phyloP scores from a whole-genome alignment of 2,113 vertebrate species.

The Ceyx cyanopectus region DNA sequence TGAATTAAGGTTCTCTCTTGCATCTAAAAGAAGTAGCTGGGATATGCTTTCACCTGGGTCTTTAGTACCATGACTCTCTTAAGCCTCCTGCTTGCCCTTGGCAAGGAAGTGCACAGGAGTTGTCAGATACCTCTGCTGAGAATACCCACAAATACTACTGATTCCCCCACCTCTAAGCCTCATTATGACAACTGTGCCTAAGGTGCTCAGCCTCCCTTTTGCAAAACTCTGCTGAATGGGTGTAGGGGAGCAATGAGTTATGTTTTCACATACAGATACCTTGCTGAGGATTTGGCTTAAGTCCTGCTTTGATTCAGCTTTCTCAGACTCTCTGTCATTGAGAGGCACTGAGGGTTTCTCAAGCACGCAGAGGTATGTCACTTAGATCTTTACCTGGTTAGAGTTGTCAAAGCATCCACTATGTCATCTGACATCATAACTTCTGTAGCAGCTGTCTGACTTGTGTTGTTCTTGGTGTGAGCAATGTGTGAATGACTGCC shows the following conservation, averaged over 20 bases:
- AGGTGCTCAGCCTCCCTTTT: rapidly evolving
- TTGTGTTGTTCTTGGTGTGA: too few species aligned
- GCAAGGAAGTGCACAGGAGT: background rate
- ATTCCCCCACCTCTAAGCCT: background rate
- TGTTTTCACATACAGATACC: background rate
- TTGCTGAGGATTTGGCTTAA: background rate
- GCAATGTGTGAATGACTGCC: background rate
- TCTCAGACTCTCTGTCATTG: rapidly evolving
- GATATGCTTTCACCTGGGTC: rapidly evolving
- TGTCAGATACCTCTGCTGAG: background rate
- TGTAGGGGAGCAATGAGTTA: rapidly evolving
- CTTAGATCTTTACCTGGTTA: background rate
- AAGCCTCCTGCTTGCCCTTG: background rate
- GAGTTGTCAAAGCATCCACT: rapidly evolving
- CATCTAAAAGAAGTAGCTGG: background rate
- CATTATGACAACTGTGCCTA: rapidly evolving
- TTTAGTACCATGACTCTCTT: rapidly evolving
- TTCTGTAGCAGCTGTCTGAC: background rate
- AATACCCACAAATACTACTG: background rate
- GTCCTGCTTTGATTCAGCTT: background rate
- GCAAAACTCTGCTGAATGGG: rapidly evolving
- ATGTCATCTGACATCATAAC: rapidly evolving
- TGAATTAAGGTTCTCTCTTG: background rate
- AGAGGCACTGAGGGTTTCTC: background rate
- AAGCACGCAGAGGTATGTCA: rapidly evolving